Evolutionary conservation across 2,797 vertebrate species (phyloP), one percentile per base, ranked within the genome.

Genomic region (Myotis pilosus): DNA sequence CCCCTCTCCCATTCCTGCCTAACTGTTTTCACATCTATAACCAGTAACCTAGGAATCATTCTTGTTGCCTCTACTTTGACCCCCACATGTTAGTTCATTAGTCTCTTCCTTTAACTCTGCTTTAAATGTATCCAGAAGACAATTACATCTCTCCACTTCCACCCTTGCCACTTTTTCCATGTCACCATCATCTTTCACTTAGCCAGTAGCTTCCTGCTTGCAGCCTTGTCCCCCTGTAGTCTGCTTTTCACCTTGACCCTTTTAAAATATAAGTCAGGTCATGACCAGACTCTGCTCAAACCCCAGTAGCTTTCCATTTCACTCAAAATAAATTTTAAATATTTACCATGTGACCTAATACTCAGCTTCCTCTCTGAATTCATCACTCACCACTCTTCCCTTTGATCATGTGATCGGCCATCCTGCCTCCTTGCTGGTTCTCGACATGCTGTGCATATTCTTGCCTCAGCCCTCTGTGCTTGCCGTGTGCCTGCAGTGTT

Each of bases 1-100:
- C 13, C 28, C 25, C 33, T 44, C 6, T 66, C 1, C 16, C 12
- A 9, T 2, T 4, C 2, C 19, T 23, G 2, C 33, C 36, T n/a
- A n/a, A n/a, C n/a, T 3, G 38, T 74, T 47, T 53, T 78, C 55
- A 33, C 36, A 41, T 41, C 41, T 23, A 28, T 28, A 79, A 47
- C 44, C 20, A 17, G 0, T 79, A 82, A 55, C 16, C 60, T 51
- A 16, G 69, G 47, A 68, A 22, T 44, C 3, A 2, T 83, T 88
- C 16, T 51, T 86, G 10, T 47, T 30, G n/a, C 38, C 23, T 25
- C 51, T 76, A 12, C 16, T 41, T 25, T 36, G 25, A 62, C 20
- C 20, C 19, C 16, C 44, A 47, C 44, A 33, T 16, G 36, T 57
- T 51, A 8, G 53, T 57, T 86, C 9, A 41, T 23, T 9, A 23